phyloP scores from a whole-genome alignment of 2,888 invertebrate genomes.

The Ptychoptera albimana region DNA sequence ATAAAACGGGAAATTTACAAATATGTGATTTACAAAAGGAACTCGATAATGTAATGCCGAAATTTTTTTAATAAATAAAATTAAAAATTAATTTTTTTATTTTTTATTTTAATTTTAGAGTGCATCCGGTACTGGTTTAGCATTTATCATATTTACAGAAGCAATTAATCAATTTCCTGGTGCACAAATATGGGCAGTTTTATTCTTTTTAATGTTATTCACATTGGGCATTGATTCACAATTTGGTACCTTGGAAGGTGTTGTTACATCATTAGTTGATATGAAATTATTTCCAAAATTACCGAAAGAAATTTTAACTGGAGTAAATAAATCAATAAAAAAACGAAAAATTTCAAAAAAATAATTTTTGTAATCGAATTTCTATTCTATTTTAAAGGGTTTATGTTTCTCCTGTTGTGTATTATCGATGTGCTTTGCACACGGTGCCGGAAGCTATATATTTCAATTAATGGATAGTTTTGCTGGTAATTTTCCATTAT shows the following conservation, averaged over 20 bases:
- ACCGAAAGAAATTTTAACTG: conserved; percentile 76
- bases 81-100: not conserved
- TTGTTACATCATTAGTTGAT: conserved; percentile 88
- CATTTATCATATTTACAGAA: conserved; percentile 95
- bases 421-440: conserved; percentile 80
- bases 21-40: conserved; percentile 74
- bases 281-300: conserved; percentile 87
- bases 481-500: conserved; percentile 80
- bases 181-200: conserved; percentile 87
- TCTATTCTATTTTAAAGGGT: conserved; percentile 16
- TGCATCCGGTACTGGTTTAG: conserved; percentile 88
- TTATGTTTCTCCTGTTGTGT: conserved; percentile 68
- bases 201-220: conserved; percentile 94
- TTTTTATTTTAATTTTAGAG: conserved; percentile 44
- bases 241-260: conserved; percentile 90
- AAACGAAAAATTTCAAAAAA: conserved; percentile 2
- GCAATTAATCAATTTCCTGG: conserved; percentile 96
- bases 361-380: not conserved
- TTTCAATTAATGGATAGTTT: conserved; percentile 89
- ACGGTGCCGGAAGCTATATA: conserved; percentile 85
- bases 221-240: conserved; percentile 94
- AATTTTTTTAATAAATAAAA: not conserved
- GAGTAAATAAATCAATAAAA: too few relatives aligned
- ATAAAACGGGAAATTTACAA: conserved; percentile 50
- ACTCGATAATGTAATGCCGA: conserved; percentile 62